Conservation (phyloP, 1,140 invertebrate genomes). For the Steinernema feltiae region DNA sequence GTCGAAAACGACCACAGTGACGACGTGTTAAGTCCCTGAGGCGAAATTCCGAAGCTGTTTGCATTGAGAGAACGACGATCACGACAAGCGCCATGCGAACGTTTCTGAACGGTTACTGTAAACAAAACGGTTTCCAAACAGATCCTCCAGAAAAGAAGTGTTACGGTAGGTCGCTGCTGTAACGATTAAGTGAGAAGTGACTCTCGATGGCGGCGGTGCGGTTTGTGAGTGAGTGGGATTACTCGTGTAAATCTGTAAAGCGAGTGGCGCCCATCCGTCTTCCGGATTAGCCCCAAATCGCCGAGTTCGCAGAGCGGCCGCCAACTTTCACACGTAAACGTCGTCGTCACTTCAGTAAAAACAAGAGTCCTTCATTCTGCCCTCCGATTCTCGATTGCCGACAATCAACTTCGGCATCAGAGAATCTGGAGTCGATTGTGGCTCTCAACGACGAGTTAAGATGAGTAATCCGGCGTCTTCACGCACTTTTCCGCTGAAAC, state of each 20-base stretch:
- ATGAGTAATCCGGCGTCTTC: no score
- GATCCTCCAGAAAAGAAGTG: no score
- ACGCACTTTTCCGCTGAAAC: not conserved
- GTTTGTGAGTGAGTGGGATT: not conserved
- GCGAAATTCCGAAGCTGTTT: not conserved
- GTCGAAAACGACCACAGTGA: not conserved
- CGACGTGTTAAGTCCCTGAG: not conserved
- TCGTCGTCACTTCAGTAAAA: not conserved
- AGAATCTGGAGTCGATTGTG: no score
- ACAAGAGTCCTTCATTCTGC: no score
- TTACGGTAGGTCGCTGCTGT: no score
- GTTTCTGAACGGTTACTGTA: not conserved
- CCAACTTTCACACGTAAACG: slow-evolving; percentile 2
- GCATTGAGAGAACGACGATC: not conserved
- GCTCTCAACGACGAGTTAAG: no score
- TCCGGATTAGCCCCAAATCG: slow-evolving; percentile 1
- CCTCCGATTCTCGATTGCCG: no score
- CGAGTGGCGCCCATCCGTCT: slow-evolving; percentile 3
- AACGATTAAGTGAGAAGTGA: no score
- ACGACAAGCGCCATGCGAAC: not conserved
- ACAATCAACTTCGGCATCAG: no score
- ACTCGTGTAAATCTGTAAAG: slow-evolving; percentile 11
- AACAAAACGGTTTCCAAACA: no score
- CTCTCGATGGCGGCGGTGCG: not conserved
- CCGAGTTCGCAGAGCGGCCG: slow-evolving; percentile 4